A percentile compares a stretch with the other conserved stretches of the same genome.
Evolutionary conservation across 2,888 invertebrate genomes (phyloP).

Genomic region (Alloplasta piceator): DNA sequence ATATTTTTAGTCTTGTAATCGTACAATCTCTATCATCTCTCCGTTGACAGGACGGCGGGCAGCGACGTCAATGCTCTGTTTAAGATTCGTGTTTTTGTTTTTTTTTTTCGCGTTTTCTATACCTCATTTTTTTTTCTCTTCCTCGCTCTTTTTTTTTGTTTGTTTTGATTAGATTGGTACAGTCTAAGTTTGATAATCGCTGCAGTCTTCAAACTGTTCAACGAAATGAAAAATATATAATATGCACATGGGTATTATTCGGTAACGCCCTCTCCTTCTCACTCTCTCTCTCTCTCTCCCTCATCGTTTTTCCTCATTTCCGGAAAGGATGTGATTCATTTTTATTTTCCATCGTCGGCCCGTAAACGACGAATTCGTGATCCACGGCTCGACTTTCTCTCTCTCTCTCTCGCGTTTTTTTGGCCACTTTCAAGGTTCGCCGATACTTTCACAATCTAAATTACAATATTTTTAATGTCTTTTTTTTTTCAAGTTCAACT

Average conservation of each 20-base stretch:
- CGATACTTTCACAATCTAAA: constrained; percentile 23
- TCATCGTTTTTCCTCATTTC: not conserved
- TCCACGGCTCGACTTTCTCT: not conserved
- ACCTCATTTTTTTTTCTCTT: constrained; percentile 59
- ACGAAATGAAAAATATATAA: constrained; percentile 70
- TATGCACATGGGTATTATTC: constrained; percentile 25
- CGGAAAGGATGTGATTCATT: not conserved
- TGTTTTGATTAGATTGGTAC: constrained; percentile 83
- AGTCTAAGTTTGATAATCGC: constrained; percentile 83
- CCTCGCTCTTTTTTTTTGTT: constrained; percentile 63
- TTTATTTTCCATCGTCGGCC: too few relatives aligned
- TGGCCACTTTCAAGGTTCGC: not conserved
- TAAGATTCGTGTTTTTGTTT: constrained; percentile 65
- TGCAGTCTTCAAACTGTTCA: constrained; percentile 82
- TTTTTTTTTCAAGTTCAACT: constrained; percentile 64
- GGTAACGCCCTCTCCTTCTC: constrained; percentile 38
- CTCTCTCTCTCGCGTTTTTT: constrained; percentile 17
- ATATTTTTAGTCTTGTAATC: constrained; percentile 38
- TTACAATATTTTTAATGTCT: constrained; percentile 28
- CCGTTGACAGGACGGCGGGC: constrained; percentile 74
- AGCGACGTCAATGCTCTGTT: constrained; percentile 80
- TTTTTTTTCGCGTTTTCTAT: constrained; percentile 48
- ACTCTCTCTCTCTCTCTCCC: not conserved
- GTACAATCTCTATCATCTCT: constrained; percentile 56
- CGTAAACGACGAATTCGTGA: too few relatives aligned